phyloP scores from a whole-genome alignment of 2,888 invertebrate species.

The Syrista parreyssii region DNA sequence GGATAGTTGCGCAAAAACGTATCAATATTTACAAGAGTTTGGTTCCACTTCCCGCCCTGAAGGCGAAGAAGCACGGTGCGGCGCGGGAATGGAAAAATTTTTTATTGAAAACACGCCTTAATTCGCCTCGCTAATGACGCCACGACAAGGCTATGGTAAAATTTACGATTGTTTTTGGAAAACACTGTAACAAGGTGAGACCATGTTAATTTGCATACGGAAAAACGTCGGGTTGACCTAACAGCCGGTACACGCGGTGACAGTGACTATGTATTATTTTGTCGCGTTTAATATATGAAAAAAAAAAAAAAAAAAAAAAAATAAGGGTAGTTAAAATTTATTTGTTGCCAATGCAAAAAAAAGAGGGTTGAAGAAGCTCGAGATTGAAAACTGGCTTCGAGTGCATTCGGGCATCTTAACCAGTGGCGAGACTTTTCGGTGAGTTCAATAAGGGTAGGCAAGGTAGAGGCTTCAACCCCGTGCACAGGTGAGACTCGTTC shows the following conservation, averaged over 20 bases:
- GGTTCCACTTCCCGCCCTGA: background rate
- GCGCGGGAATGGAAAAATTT: background rate
- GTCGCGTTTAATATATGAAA: background rate
- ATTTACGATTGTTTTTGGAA: background rate
- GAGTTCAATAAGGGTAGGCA: conserved; percentile 32
- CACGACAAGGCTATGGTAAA: background rate
- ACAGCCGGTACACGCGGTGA: too few relatives aligned
- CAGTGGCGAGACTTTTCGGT: conserved; percentile 12
- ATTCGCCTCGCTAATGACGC: background rate
- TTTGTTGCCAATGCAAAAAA: too few relatives aligned
- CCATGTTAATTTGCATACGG: background rate
- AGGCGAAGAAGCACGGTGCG: too few relatives aligned
- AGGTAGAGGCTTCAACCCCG: background rate
- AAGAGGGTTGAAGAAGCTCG: too few relatives aligned
- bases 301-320: too few relatives aligned
- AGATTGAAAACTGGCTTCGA: too few relatives aligned
- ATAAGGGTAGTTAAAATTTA: too few relatives aligned
- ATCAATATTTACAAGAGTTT: background rate
- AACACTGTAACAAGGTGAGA: background rate
- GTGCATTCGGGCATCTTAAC: background rate
- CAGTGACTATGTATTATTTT: background rate
- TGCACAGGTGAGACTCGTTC: conserved; percentile 21
- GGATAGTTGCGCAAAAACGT: background rate
- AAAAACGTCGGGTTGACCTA: background rate
- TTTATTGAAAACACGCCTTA: background rate